Percentiles rank a stretch among this genome's conserved stretches.
Conservation (phyloP, 2,888 invertebrate species). For the Danaus chrysippus region DNA sequence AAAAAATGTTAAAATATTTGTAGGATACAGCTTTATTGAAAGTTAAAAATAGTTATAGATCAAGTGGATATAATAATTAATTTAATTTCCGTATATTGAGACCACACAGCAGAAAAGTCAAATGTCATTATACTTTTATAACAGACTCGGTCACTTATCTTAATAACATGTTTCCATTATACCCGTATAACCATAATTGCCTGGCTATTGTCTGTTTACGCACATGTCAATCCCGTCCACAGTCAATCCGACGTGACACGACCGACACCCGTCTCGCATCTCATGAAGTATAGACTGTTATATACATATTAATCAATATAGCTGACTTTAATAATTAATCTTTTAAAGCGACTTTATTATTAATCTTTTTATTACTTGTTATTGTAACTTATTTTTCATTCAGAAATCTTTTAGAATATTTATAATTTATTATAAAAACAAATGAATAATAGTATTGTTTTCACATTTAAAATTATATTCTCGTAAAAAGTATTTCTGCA, state of each 20-base stretch:
- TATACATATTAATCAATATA: not conserved
- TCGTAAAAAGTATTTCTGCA: too few species aligned
- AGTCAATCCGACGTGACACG: slow-evolving; percentile 23
- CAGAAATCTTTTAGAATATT: not conserved
- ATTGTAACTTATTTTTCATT: not conserved
- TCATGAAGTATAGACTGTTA: slow-evolving; percentile 8
- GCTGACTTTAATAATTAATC: not conserved
- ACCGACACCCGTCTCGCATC: slow-evolving; percentile 20
- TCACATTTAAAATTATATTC: too few species aligned
- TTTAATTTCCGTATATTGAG: not conserved
- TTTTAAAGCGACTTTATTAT: not conserved
- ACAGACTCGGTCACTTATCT: slow-evolving; percentile 4
- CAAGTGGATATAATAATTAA: too few species aligned
- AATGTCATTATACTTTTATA: not conserved
- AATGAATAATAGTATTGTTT: too few species aligned
- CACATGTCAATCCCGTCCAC: slow-evolving; percentile 15
- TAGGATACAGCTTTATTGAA: too few species aligned
- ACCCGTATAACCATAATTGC: slow-evolving; percentile 34
- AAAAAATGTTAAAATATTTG: too few species aligned
- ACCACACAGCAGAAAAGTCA: not conserved
- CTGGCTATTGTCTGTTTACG: slow-evolving; percentile 37
- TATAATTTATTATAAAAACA: too few species aligned
- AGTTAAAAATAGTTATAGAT: too few species aligned
- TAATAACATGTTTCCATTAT: slow-evolving; percentile 5
- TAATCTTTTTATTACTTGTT: not conserved